Evolutionary conservation across 2,888 invertebrate genomes (phyloP).

Genomic region (Apotomis betuletana): DNA sequence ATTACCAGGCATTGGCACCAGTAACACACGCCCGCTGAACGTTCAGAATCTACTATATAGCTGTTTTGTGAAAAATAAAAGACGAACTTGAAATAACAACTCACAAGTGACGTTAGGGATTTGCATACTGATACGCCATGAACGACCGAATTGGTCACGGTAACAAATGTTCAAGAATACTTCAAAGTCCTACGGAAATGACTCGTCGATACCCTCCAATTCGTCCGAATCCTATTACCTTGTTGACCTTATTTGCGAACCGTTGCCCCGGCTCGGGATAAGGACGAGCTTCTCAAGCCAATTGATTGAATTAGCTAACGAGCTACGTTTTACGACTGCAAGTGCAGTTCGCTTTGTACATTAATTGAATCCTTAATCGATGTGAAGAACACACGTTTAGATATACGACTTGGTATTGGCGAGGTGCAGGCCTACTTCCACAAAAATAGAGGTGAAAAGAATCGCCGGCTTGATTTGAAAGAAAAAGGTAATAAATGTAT

Average conservation of each 20-base stretch:
- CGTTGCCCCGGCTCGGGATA: slow-evolving; percentile 43
- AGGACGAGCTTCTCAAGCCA: slow-evolving; percentile 40
- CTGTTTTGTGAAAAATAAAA: background rate
- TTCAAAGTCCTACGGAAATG: slow-evolving; percentile 19
- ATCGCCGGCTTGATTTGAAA: background rate
- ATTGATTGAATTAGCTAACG: slow-evolving; percentile 38
- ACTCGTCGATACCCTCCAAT: slow-evolving; percentile 36
- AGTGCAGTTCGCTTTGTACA: slow-evolving; percentile 29
- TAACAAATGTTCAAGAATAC: background rate
- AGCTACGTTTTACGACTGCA: slow-evolving; percentile 33
- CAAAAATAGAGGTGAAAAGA: background rate
- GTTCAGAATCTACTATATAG: too few species aligned
- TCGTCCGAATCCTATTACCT: slow-evolving; percentile 47
- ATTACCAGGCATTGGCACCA: too few species aligned
- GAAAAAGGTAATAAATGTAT: too few species aligned
- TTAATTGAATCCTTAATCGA: slow-evolving; percentile 19
- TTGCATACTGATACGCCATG: slow-evolving; percentile 15
- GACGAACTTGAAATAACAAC: too few species aligned
- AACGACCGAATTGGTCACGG: slow-evolving; percentile 15
- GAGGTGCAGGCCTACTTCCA: background rate
- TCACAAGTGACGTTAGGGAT: background rate
- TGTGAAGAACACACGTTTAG: background rate
- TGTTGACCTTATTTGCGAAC: slow-evolving; percentile 54
- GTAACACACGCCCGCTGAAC: too few species aligned
- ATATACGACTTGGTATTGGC: background rate